Conservation (phyloP, 2,797 vertebrate genomes). For the Octomys mimax region DNA sequence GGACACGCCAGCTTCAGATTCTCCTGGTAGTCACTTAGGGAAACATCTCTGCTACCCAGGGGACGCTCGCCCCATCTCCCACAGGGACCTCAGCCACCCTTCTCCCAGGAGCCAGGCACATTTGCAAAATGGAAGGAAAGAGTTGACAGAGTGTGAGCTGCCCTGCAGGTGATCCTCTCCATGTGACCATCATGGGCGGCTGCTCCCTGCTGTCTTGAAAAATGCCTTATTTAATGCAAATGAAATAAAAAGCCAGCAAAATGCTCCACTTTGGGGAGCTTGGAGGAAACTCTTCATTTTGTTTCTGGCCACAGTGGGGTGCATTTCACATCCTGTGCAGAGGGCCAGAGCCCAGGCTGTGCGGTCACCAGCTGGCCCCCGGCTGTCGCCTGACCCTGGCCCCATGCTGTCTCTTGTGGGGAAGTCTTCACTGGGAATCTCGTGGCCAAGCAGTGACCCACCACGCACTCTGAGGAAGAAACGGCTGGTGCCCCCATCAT, state of each 20-base stretch:
- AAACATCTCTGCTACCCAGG: neutral
- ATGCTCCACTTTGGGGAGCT: conserved; percentile 41
- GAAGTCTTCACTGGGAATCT: neutral
- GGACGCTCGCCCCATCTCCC: neutral
- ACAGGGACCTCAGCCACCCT: neutral
- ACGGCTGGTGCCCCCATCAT: neutral
- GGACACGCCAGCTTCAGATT: neutral
- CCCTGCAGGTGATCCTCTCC: conserved; percentile 63
- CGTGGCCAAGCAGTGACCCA: neutral
- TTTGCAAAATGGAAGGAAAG: neutral
- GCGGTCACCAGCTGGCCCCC: neutral
- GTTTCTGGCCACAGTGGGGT: neutral
- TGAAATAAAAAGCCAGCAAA: conserved; percentile 38
- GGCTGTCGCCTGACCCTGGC: neutral
- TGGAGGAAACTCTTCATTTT: conserved; percentile 9
- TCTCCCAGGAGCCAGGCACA: too few relatives aligned
- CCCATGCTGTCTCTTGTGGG: too few relatives aligned
- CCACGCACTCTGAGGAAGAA: neutral
- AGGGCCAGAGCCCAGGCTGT: neutral
- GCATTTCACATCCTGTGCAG: neutral
- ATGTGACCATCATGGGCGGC: conserved; percentile 54
- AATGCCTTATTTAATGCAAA: conserved; percentile 48
- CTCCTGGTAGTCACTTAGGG: conserved; percentile 24
- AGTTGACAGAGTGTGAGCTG: conserved; percentile 65
- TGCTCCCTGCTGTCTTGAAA: conserved; percentile 69